A percentile compares a stretch with the other conserved stretches of the same genome.
Conservation (phyloP, 1,140 invertebrate genomes). For the Heliconius nattereri region DNA sequence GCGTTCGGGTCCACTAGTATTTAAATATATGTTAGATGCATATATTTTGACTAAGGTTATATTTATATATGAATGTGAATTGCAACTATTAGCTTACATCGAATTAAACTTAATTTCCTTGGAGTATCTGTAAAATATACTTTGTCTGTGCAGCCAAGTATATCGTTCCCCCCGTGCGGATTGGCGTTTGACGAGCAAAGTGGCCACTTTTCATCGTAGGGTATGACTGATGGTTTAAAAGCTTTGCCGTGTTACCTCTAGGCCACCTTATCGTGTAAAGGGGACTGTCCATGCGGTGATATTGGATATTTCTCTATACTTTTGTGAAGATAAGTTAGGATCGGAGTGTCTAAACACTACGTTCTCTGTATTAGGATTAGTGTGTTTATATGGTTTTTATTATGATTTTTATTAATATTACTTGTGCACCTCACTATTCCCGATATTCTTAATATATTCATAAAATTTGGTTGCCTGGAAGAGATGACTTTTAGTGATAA, state of each 20-base stretch:
- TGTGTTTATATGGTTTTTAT: too few species aligned
- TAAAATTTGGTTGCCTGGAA: too few species aligned
- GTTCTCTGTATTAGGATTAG: too few species aligned
- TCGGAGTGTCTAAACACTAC: too few species aligned
- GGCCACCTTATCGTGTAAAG: conserved; percentile 47
- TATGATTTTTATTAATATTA: too few species aligned
- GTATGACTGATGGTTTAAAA: conserved; percentile 74
- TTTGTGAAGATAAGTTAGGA: neutral
- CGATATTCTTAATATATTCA: too few species aligned
- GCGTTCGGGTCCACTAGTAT: too few species aligned
- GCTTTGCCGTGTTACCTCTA: conserved; percentile 67
- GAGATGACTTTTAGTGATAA: too few species aligned
- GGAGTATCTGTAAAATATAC: conserved; percentile 35
- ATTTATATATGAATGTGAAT: too few species aligned
- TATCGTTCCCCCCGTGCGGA: conserved; percentile 53
- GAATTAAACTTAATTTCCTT: neutral
- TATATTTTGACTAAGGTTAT: too few species aligned
- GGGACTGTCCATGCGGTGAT: conserved; percentile 30
- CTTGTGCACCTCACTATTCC: too few species aligned
- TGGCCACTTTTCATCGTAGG: conserved; percentile 74
- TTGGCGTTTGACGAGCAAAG: conserved; percentile 75
- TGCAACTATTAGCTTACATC: neutral
- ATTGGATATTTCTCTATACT: neutral
- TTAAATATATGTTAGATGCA: too few species aligned
- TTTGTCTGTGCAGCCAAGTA: conserved; percentile 50